A percentile compares a stretch with the other conserved stretches of the same genome.
These are phyloP conservation scores for Caenorhabditis sp. DNA, from an alignment of 2,888 invertebrate genomes.

Conservation along the genomic window DNA sequence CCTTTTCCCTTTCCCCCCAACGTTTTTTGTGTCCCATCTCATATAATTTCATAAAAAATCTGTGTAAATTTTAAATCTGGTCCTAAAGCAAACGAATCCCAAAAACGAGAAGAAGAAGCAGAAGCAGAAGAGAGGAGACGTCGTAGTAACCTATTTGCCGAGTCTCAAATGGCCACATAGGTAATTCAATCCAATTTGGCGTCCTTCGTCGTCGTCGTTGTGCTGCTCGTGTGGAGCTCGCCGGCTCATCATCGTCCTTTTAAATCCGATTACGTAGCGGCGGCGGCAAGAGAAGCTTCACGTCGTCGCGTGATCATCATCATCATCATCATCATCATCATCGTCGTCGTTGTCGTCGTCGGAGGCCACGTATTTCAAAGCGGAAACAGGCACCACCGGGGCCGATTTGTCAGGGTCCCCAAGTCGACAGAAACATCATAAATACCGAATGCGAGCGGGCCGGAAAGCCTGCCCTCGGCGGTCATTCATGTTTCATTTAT, in stretches of 20 bases:
- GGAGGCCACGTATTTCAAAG: no score
- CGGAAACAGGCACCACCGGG: conserved; percentile 3
- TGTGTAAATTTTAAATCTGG: conserved; percentile 31
- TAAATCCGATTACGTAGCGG: conserved; percentile 45
- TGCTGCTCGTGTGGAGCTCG: background rate
- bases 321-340: no score
- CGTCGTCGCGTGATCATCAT: background rate
- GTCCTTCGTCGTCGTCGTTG: conserved; percentile 14
- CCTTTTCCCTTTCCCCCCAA: conserved; percentile 4
- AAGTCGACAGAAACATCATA: conserved; percentile 23
- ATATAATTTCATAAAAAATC: conserved; percentile 47
- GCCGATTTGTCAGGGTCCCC: conserved; percentile 16
- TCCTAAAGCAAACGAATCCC: background rate
- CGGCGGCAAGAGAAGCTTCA: background rate
- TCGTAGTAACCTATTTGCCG: conserved; percentile 45
- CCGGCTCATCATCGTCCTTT: conserved; percentile 44
- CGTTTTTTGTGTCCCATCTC: conserved; percentile 9
- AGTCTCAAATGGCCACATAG: conserved; percentile 53
- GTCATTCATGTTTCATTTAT: conserved; percentile 53
- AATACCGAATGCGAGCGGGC: conserved; percentile 42
- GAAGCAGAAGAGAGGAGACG: conserved; percentile 12
- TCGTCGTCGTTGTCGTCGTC: no score
- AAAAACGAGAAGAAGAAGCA: background rate
- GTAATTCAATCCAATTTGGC: conserved; percentile 55
- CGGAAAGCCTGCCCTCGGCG: background rate